Percentiles rank a stretch among this genome's conserved stretches.
These are phyloP conservation scores for Caprella mutica DNA, from an alignment of 2,888 invertebrate genomes.

Conservation along the genomic window DNA sequence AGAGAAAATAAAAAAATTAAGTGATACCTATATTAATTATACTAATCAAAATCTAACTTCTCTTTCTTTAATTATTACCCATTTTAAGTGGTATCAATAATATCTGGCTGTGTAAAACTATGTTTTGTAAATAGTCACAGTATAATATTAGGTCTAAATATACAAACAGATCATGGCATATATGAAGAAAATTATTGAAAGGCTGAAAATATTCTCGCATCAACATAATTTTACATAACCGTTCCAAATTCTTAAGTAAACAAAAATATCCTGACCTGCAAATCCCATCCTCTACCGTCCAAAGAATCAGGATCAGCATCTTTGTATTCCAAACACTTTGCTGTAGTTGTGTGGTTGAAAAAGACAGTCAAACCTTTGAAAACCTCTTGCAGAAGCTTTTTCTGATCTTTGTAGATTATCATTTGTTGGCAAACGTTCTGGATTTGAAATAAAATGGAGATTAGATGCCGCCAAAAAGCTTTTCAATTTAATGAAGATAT, in stretches of 20 bases:
- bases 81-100: too few relatives aligned
- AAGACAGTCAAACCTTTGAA: slow-evolving; percentile 60
- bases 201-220: too few relatives aligned
- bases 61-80: too few relatives aligned
- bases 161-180: too few relatives aligned
- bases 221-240: too few relatives aligned
- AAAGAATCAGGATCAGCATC: slow-evolving; percentile 49
- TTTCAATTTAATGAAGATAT: background rate
- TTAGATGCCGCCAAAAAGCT: background rate
- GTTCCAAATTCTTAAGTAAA: too few relatives aligned
- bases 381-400: slow-evolving; percentile 51
- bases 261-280: slow-evolving; percentile 66
- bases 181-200: too few relatives aligned
- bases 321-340: slow-evolving; percentile 55
- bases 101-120: too few relatives aligned
- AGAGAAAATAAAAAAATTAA: background rate
- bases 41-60: too few relatives aligned
- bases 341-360: slow-evolving; percentile 65
- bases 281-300: slow-evolving; percentile 64
- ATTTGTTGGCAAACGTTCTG: slow-evolving; percentile 48
- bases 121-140: too few relatives aligned
- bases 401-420: slow-evolving; percentile 36
- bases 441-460: slow-evolving; percentile 18
- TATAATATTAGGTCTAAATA: too few relatives aligned
- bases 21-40: background rate